phyloP scores from a whole-genome alignment of 2,797 vertebrate genomes.

The Lateolabrax maculatus region DNA sequence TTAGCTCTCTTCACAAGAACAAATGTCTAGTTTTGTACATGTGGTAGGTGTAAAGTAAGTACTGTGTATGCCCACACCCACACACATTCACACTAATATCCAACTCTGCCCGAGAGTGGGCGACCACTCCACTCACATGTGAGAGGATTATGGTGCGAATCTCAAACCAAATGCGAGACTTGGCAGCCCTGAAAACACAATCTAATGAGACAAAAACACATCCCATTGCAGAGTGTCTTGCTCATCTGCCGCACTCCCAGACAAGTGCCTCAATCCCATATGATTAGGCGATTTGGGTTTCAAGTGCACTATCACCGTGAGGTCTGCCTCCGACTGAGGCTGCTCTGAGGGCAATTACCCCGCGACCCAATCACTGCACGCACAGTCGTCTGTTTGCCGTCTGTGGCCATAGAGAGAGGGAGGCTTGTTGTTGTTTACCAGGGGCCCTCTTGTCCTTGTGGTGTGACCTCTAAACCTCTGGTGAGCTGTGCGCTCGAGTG shows the following conservation, averaged over 20 bases:
- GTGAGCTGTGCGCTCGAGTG: constrained; percentile 46
- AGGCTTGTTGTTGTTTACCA: constrained; percentile 74
- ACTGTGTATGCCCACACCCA: constrained; percentile 27
- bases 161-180: constrained; percentile 59
- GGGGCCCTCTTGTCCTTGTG: constrained; percentile 78
- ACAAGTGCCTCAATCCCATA: constrained; percentile 65
- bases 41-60: constrained; percentile 15
- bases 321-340: constrained; percentile 35
- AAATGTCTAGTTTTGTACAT: background rate
- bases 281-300: constrained; percentile 64
- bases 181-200: constrained; percentile 60
- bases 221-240: constrained; percentile 50
- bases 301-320: constrained; percentile 51
- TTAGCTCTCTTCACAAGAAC: constrained; percentile 1
- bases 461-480: constrained; percentile 82
- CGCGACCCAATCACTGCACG: constrained; percentile 54
- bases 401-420: constrained; percentile 23
- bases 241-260: constrained; percentile 56
- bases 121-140: constrained; percentile 48
- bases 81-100: constrained; percentile 37
- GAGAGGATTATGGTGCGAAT: constrained; percentile 57
- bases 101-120: constrained; percentile 43
- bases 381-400: constrained; percentile 29
- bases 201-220: constrained; percentile 70
- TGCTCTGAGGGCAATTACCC: constrained; percentile 65